These are phyloP conservation scores for Leucoraja erinaceus DNA, from an alignment of 2,113 vertebrate species.

Conservation along the genomic window DNA sequence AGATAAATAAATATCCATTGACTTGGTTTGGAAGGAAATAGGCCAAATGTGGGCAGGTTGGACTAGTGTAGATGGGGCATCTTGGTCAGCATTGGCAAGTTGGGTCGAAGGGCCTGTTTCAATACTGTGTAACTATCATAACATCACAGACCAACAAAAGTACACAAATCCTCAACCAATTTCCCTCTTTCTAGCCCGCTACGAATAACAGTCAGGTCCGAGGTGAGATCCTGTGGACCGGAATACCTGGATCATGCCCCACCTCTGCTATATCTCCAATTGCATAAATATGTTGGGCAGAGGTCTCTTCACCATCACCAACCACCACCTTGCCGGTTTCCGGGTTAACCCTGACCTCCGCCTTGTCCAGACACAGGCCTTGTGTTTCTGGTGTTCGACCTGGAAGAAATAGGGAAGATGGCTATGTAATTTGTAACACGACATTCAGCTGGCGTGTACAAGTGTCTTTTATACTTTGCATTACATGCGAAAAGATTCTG, in stretches of 20 bases:
- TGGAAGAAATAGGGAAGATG: conserved; percentile 45
- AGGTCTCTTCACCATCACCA: conserved; percentile 69
- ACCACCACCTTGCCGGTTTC: conserved; percentile 76
- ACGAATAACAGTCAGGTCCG: not conserved
- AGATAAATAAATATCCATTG: no score
- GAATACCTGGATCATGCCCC: conserved; percentile 46
- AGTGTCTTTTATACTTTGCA: not conserved
- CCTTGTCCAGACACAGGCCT: conserved; percentile 64
- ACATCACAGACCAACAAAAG: not conserved
- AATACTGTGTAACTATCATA: not conserved
- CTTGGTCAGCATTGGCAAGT: no score
- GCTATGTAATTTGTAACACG: not conserved
- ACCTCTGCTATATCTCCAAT: conserved; percentile 85
- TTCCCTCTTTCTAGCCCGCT: not conserved
- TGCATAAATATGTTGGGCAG: conserved; percentile 77
- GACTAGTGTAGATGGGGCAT: no score
- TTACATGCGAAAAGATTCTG: not conserved
- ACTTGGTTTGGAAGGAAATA: no score
- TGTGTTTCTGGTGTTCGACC: conserved; percentile 74
- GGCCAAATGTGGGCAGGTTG: no score
- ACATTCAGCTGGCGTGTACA: no score
- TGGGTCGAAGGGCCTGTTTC: no score
- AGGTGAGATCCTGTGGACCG: not conserved
- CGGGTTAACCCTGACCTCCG: conserved; percentile 63
- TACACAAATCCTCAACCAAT: not conserved